Evolutionary conservation across 2,113 vertebrate genomes (phyloP), one percentile per base, ranked within the genome.

Genomic region (Poeciliopsis turrubarensis): DNA sequence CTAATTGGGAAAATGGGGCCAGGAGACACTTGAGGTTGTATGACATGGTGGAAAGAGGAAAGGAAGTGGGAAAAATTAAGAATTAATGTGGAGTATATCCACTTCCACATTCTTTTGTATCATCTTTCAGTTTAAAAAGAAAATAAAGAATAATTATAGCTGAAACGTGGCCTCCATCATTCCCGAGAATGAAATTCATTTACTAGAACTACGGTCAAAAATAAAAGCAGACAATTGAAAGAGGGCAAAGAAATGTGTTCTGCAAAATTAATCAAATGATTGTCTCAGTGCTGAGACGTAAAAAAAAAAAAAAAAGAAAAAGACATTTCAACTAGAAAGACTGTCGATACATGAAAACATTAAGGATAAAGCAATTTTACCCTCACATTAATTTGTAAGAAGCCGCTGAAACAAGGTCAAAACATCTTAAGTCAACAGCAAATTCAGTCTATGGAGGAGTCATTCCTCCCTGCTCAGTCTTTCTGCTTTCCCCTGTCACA

Each of bases 1-100:
- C 89, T 94, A 94, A 94, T 94, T 94, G 92, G 17, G 88, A 89
- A 94, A 93, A 92, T 64, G 84, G 91, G 89, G 89, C 91, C 90
- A 85, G 73, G 87, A 90, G 89, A 84, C 82, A 82, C 76, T 77
- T 87, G 67, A 80, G 87, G 86, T 83, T 86, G 77, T 41, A 74
- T 65, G 68, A 87, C 80, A 72, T 31, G 57, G 22, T 71, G 75
- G 22, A 63, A 31, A 64, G 14, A 76, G 29, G 67, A 51, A 10
- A 61, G 29, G 41, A 37, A 60, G 31, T 60, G 60, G 70, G 60
- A 68, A 57, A 72, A 67, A 29, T 51, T 70, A 47, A 65, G 34
- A 27, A 66, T 76, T 88, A 1, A 65, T 39, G 15, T 30, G 13
- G 27, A 17, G 15, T 65, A 41, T 68, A 57, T 47, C 19, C 1